These are phyloP conservation scores for Rhyacophila brunnea DNA, from an alignment of 1,140 invertebrate genomes.

Conservation along the genomic window DNA sequence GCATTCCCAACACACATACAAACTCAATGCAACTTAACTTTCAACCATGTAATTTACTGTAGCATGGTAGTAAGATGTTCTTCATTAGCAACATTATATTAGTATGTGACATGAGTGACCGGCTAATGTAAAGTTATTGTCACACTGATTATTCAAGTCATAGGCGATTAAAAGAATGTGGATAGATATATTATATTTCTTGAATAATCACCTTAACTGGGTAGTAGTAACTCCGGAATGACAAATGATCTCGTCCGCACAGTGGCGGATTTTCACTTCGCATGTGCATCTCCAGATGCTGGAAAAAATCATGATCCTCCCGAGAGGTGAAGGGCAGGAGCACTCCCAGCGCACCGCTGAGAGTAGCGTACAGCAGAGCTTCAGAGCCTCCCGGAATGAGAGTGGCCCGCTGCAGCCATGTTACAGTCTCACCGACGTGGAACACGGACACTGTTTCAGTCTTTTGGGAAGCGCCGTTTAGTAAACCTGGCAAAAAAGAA, in stretches of 20 bases:
- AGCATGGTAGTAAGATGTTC: too few species aligned
- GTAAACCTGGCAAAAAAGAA: conserved; percentile 57
- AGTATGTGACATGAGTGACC: too few species aligned
- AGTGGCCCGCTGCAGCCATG: conserved; percentile 90
- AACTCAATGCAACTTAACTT: too few species aligned
- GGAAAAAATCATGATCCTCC: conserved; percentile 99
- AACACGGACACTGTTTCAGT: conserved; percentile 89
- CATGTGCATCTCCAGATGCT: conserved; percentile 99
- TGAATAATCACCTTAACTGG: conserved; percentile 80
- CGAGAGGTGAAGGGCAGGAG: conserved; percentile 96
- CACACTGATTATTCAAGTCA: background rate
- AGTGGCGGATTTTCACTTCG: conserved; percentile 93
- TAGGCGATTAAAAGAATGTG: too few species aligned
- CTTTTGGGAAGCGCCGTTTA: conserved; percentile 98
- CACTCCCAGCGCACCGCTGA: conserved; percentile 94
- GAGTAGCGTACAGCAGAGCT: conserved; percentile 91
- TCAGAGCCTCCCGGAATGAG: conserved; percentile 97
- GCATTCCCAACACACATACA: too few species aligned
- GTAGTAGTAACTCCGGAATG: conserved; percentile 96
- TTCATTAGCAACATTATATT: too few species aligned
- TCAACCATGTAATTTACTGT: too few species aligned
- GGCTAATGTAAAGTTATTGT: background rate
- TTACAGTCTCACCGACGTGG: conserved; percentile 93
- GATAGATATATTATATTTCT: background rate
- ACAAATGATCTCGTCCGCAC: conserved; percentile 96